These are phyloP conservation scores for Aurelia aurita complex sp. Pacific DNA, from an alignment of 30 jellyfish, hydroid and myxozoan species.

Conservation along the genomic window DNA sequence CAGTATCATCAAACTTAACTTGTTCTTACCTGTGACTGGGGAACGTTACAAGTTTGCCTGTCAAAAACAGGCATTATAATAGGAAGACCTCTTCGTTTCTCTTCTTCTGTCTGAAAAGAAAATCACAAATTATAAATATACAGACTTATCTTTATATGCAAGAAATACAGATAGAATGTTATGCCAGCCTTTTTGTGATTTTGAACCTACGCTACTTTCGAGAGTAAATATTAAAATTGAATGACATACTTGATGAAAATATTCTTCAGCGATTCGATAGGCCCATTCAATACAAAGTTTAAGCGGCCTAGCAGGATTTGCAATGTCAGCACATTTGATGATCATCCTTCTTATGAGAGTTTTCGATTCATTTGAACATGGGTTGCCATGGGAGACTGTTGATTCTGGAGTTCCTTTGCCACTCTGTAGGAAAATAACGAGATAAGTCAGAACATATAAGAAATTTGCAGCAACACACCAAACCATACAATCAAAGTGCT, in stretches of 20 bases:
- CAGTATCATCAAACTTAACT: background rate
- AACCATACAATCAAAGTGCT: too few species aligned
- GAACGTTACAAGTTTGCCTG: slow-evolving; percentile 95
- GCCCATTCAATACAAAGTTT: slow-evolving; percentile 93
- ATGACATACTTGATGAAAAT: slow-evolving; percentile 78
- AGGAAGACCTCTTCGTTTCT: slow-evolving; percentile 88
- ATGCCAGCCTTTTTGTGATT: too few species aligned
- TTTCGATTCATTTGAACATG: slow-evolving; percentile 88
- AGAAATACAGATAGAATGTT: too few species aligned
- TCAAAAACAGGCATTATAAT: slow-evolving; percentile 98
- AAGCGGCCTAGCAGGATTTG: slow-evolving; percentile 96
- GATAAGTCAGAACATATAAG: too few species aligned
- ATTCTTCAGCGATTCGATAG: slow-evolving; percentile 93
- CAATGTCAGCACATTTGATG: slow-evolving; percentile 96
- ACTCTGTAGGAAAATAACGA: slow-evolving; percentile 57
- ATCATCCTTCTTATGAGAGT: slow-evolving; percentile 89
- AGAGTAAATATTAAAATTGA: background rate
- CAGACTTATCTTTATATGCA: background rate
- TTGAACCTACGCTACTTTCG: too few species aligned
- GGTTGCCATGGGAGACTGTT: slow-evolving; percentile 80
- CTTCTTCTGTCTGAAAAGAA: slow-evolving; percentile 92
- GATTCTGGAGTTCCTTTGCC: slow-evolving; percentile 99
- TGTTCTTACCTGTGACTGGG: slow-evolving; percentile 87
- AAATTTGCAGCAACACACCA: too few species aligned
- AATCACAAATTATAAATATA: background rate